Base-by-base conservation (phyloP, 1,140 invertebrate genomes). In the Caenorhabditis inopinata region DNA sequence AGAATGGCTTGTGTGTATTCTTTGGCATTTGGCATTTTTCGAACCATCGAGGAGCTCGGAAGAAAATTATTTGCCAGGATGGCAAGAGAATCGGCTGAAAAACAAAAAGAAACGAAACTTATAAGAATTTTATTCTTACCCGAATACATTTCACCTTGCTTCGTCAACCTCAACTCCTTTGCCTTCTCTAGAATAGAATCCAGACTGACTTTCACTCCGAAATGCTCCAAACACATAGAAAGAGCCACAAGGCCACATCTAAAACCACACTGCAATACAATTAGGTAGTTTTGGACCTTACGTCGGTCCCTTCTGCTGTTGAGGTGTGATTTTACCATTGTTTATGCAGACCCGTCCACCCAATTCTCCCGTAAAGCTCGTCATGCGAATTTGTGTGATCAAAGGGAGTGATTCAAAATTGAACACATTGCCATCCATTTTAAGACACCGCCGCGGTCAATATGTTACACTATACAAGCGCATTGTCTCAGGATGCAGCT, bases 91-190 rank as follows among this genome's bases (percentile, higher is more conserved):
- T 38, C 32, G 0, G 32, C 58, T 68, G 53, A 27, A 38, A 7
- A 42, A 7, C 6, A 14, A 42, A 7, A 42, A 42, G 5, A 5
- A 42, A 42, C 14, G 5, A 14, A 42, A 42, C 38, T 42, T 14
- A 7, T 42, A 7, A 42, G 14, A 42, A 7, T 42, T 7, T 42
- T 16, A 42, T n/a, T n/a, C n/a, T 16, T 21, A 68, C 58, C 58
- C 5, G 58, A 68, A 42, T 68, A 68, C 58, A 68, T 68, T 68
- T 68, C 58, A 1, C 58, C 58, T 38, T 68, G 58, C 21, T 68
- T 68, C n/a, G 58, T 38, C n/a, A 38, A 68, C 6, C 32, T 18
- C 58, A 68, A 38, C 4, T 7, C 9, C 38, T 38, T 38, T 2
- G 58, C 58, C 38, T 68, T 68, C 12, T 68, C 58, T 2, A 68